phyloP scores from a whole-genome alignment of 2,888 invertebrate species.

The Flexamia atlantica region DNA sequence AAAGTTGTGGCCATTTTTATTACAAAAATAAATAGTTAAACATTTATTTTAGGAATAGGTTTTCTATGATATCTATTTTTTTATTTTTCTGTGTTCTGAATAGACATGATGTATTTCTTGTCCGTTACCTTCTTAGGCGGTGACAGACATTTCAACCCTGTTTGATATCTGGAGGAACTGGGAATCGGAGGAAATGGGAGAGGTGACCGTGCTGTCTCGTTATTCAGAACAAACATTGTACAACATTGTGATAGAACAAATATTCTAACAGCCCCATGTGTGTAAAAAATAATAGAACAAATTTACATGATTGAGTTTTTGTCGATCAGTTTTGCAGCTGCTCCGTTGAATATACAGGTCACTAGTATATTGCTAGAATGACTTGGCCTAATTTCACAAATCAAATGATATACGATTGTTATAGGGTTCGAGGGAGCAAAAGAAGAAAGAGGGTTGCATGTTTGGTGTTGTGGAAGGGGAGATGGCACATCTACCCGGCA shows the following conservation, averaged over 20 bases:
- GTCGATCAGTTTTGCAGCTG: no score
- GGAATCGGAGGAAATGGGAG: slow-evolving; percentile 22
- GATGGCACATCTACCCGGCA: no score
- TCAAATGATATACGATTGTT: no score
- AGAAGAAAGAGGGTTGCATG: no score
- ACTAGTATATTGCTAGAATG: no score
- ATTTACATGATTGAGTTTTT: no score
- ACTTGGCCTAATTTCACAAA: no score
- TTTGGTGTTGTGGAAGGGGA: no score
- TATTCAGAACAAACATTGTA: slow-evolving; percentile 31
- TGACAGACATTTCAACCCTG: slow-evolving; percentile 19
- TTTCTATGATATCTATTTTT: slow-evolving; percentile 3
- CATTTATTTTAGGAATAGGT: slow-evolving; percentile 15
- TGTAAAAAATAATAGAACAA: no score
- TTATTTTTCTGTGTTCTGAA: not conserved
- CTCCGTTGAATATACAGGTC: no score
- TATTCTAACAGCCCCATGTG: slow-evolving; percentile 28
- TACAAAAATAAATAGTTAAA: no score
- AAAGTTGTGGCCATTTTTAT: not conserved
- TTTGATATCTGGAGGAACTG: slow-evolving; percentile 21
- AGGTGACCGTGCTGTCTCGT: slow-evolving; percentile 10
- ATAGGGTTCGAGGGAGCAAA: no score
- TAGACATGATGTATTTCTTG: slow-evolving; percentile 28
- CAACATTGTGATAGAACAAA: slow-evolving; percentile 34
- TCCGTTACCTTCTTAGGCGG: slow-evolving; percentile 24